Base-by-base conservation (phyloP, 2,113 vertebrate species). In the Chauna torquata region DNA sequence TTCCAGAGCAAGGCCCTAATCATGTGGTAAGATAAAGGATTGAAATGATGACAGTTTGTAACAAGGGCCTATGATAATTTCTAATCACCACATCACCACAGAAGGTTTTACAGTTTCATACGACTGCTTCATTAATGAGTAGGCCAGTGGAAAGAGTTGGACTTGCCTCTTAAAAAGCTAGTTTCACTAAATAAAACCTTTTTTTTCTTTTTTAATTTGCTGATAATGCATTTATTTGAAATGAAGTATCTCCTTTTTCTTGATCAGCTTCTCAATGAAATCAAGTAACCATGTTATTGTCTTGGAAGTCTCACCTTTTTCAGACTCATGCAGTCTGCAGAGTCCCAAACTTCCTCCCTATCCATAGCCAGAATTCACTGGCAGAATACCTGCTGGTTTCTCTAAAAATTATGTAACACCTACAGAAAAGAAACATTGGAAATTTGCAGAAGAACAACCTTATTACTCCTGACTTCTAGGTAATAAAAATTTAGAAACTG, bases 1-100 rank as follows among this genome's bases (percentile, higher is more conserved):
- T 80, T 86, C 36, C 54, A 74, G 91, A 82, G 65, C 66, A 91
- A 96, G 79, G 13, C 66, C 52, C 82, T 94, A 85, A 66, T 96
- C 66, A 77, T 72, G 40, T 52, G 62, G 45, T 74, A 18, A 65
- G 74, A 84, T 58, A 82, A 96, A 85, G 55, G 61, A 18, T 52
- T 88, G 87, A 86, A 94, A 86, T 28, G 74, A 40, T 68, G 81
- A 55, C 3, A 3, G 25, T 52, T 71, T 92, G 20, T 65, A 77
- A 82, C 54, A 96, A 75, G 58, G 30, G 38, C 6, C 0, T 90
- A 9, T 94, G 42, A 70, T 77, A 65, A 91, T 83, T 87, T 95
- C 87, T 84, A 32, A 72, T 90, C 79, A 65, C n/a, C 36, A 19
- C 38, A 62, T n/a, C n/a, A n/a, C n/a, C n/a, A 25, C 58, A 86